Conservation (phyloP, 2,113 vertebrate genomes). For the Melanotaenia duboulayi region DNA sequence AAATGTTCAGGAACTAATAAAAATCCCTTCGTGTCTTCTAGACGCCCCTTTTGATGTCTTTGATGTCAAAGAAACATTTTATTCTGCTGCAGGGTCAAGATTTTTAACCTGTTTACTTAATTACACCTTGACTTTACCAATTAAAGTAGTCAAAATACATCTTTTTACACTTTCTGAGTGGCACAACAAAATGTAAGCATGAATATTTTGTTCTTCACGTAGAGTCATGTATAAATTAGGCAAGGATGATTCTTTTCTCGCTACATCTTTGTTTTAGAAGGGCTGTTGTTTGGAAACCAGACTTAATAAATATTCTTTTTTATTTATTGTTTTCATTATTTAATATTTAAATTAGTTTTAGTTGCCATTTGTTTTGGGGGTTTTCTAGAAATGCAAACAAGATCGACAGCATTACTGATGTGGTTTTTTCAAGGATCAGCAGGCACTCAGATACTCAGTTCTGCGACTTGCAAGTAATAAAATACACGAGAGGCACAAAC, state of each 20-base stretch:
- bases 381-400: neutral
- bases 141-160: neutral
- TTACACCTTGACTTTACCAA: neutral
- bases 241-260: neutral
- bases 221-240: no score
- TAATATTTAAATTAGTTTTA: neutral
- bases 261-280: no score
- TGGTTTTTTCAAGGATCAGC: neutral
- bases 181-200: neutral
- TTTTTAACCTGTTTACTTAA: neutral
- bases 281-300: no score
- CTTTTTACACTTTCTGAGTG: neutral
- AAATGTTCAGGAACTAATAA: neutral
- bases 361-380: neutral
- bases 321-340: no score
- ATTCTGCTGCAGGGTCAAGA: neutral
- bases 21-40: neutral
- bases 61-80: neutral
- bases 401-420: neutral
- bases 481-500: conserved; percentile 21
- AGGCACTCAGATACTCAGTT: conserved; percentile 15
- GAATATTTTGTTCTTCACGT: neutral
- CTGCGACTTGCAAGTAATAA: conserved; percentile 16
- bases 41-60: neutral
- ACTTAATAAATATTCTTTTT: no score